Evolutionary conservation across 1,140 invertebrate genomes (phyloP).

Genomic region (Brachionus koreanus): DNA sequence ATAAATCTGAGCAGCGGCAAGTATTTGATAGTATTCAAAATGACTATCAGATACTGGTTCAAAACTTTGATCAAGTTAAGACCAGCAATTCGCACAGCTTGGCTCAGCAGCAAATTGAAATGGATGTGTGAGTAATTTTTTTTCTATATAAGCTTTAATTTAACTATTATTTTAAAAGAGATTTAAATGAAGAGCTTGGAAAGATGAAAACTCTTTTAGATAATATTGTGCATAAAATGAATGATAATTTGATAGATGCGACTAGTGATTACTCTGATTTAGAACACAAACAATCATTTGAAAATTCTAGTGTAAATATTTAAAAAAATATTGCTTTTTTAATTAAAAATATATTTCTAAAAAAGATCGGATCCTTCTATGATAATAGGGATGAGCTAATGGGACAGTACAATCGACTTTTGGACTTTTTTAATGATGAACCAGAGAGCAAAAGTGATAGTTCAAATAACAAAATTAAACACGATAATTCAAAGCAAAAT

Average conservation of each 20-base stretch:
- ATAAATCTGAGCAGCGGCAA: conserved; percentile 31
- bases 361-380: neutral
- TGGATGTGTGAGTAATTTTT: conserved; percentile 3
- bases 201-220: conserved; percentile 34
- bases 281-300: neutral
- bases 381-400: conserved; percentile 21
- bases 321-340: neutral
- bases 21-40: conserved; percentile 31
- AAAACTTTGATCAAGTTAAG: conserved; percentile 12
- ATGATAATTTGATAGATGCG: conserved; percentile 23
- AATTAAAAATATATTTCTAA: neutral
- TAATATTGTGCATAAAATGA: conserved; percentile 41
- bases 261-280: neutral
- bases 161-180: conserved; percentile 1
- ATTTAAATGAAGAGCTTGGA: conserved; percentile 40
- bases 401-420: conserved; percentile 31
- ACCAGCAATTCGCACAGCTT: neutral
- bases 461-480: neutral
- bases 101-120: neutral
- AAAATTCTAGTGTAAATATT: conserved; percentile 31
- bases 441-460: neutral
- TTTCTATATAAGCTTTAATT: neutral
- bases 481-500: neutral
- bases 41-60: conserved; percentile 15
- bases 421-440: conserved; percentile 40